These are phyloP conservation scores for Otus scops DNA, from an alignment of 2,797 vertebrate genomes.

Conservation along the genomic window DNA sequence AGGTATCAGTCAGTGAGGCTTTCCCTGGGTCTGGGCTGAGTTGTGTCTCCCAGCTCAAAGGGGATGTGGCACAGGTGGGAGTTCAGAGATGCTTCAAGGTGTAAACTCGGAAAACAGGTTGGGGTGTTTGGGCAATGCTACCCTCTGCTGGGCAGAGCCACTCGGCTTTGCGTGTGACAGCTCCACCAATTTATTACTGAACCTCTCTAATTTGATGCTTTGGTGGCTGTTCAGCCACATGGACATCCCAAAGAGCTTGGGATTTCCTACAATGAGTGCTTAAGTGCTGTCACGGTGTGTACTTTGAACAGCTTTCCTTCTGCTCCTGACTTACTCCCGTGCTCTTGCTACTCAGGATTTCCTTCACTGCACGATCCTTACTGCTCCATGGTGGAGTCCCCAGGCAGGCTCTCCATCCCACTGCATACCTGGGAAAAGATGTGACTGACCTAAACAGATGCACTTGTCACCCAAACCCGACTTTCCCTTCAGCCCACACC, in stretches of 20 bases:
- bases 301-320: not conserved
- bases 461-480: not conserved
- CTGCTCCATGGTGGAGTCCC: fast-evolving
- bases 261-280: fast-evolving
- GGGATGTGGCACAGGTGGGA: not conserved
- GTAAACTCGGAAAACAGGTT: not conserved
- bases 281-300: fast-evolving
- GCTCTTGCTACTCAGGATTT: not conserved
- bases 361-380: not conserved
- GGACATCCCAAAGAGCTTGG: not conserved
- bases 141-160: constrained; percentile 49
- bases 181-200: not conserved
- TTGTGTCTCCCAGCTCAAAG: not conserved
- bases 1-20: not conserved
- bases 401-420: not conserved
- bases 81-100: not conserved
- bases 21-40: not conserved
- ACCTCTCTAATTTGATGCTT: not conserved
- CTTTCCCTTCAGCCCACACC: not conserved
- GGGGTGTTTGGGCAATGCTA: constrained; percentile 34
- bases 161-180: not conserved
- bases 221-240: not conserved
- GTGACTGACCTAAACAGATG: not conserved
- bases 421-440: not conserved
- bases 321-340: not conserved